phyloP scores from a whole-genome alignment of 1,140 invertebrate species.

The Cydia fagiglandana region DNA sequence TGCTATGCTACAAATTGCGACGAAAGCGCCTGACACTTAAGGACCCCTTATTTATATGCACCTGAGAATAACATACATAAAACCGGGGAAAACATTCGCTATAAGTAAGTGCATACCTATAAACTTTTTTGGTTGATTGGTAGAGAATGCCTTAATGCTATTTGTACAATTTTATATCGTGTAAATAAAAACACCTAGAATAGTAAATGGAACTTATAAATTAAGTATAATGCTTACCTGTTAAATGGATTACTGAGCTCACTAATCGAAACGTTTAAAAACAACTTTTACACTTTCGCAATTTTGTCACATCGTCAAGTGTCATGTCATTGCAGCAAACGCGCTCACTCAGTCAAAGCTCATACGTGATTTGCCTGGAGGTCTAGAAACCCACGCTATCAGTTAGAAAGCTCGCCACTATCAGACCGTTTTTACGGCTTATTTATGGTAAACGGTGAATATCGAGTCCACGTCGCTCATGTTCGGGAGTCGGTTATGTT shows the following conservation, averaged over 20 bases:
- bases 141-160: too few relatives aligned
- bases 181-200: too few relatives aligned
- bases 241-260: background rate
- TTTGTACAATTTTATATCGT: too few relatives aligned
- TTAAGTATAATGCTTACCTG: background rate
- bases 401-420: slow-evolving; percentile 5
- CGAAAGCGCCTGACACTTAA: too few relatives aligned
- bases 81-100: too few relatives aligned
- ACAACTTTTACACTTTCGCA: background rate
- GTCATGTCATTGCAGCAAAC: background rate
- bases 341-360: background rate
- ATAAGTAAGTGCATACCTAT: too few relatives aligned
- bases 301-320: background rate
- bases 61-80: too few relatives aligned
- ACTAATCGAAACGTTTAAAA: background rate
- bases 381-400: background rate
- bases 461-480: slow-evolving; percentile 5
- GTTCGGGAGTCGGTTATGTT: background rate
- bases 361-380: background rate
- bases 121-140: too few relatives aligned
- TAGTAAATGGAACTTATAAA: background rate
- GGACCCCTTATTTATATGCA: too few relatives aligned
- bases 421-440: slow-evolving; percentile 13
- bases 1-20: too few relatives aligned
- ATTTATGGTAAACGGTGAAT: slow-evolving; percentile 21